phyloP scores from a whole-genome alignment of 2,888 invertebrate genomes.

The Psylliodes chrysocephalus region DNA sequence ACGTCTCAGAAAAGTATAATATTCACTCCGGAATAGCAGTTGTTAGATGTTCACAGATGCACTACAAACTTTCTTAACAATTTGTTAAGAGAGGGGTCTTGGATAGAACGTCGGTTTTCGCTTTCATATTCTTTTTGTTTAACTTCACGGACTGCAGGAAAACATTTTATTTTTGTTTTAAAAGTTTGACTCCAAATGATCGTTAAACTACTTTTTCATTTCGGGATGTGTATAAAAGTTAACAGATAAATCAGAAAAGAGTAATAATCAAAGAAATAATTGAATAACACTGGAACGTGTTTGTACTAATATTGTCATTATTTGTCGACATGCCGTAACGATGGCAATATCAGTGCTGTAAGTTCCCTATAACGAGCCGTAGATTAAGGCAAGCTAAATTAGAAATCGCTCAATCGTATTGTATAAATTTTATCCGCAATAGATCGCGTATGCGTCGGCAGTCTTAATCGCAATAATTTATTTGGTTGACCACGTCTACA shows the following conservation, averaged over 20 bases:
- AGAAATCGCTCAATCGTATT: slow-evolving; percentile 12
- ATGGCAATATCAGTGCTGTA: background rate
- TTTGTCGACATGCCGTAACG: background rate
- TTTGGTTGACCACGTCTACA: slow-evolving; percentile 39
- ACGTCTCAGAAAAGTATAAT: slow-evolving; percentile 16
- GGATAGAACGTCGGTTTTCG: slow-evolving; percentile 2
- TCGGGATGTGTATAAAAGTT: too few species aligned
- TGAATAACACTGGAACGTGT: too few species aligned
- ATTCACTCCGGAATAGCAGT: slow-evolving; percentile 11
- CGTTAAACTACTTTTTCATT: background rate
- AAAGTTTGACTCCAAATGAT: background rate
- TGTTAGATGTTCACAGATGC: slow-evolving; percentile 21
- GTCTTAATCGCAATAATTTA: slow-evolving; percentile 32
- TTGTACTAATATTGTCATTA: too few species aligned
- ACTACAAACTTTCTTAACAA: slow-evolving; percentile 27
- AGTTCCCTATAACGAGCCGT: slow-evolving; percentile 2
- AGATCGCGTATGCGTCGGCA: background rate
- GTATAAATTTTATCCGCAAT: background rate
- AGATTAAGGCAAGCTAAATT: slow-evolving; percentile 17
- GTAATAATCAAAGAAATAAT: too few species aligned
- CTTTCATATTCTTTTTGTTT: slow-evolving; percentile 12
- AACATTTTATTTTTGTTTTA: background rate
- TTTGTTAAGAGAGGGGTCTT: slow-evolving; percentile 16
- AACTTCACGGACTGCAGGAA: background rate
- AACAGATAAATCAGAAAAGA: too few species aligned